Base-by-base conservation (phyloP, 2,113 vertebrate species). In the Seriola quinqueradiata region DNA sequence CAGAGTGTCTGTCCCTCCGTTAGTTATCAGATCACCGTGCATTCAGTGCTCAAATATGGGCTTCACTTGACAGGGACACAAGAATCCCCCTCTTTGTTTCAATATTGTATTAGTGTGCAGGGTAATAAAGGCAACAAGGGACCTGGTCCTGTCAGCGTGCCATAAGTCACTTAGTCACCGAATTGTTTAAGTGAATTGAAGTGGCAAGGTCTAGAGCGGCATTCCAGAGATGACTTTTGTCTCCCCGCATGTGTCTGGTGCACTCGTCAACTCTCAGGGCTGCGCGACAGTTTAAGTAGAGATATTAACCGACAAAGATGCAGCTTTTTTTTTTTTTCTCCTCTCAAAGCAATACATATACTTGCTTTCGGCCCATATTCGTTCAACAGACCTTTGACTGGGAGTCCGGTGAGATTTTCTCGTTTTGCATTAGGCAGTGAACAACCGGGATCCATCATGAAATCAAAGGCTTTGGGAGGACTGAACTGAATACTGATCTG, bases 401-500 rank as follows among this genome's bases (percentile, higher is more conserved):
- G 69, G 57, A 77, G 73, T 83, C 90, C 88, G 40, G 69, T 10
- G 93, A 92, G 91, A 92, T 59, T 89, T 90, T 82, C 90, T 79
- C 76, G 1, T 85, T 92, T 93, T 93, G 89, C 90, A 90, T 92
- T 85, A 89, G 86, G 87, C 92, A 87, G 85, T 34, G 91, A 93
- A 93, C 89, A 92, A 92, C 87, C 79, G 63, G 90, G 90, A 92
- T 93, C 87, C 90, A 91, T 94, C 90, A 90, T 83, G 89, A 93
- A 93, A 94, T 95, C 93, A 95, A 94, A 95, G 93, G 90, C 87
- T 91, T 91, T 58, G 76, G 72, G 79, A 93, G 83, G 79, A 87
- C 81, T 90, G 86, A 82, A 86, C 84, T 86, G 93, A 93, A 95
- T 94, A 94, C 92, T 93, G 93, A 95, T 94, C 88, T 81, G 7